These are phyloP conservation scores for Cyanoderma ruficeps DNA, from an alignment of 2,113 vertebrate genomes.

Conservation along the genomic window DNA sequence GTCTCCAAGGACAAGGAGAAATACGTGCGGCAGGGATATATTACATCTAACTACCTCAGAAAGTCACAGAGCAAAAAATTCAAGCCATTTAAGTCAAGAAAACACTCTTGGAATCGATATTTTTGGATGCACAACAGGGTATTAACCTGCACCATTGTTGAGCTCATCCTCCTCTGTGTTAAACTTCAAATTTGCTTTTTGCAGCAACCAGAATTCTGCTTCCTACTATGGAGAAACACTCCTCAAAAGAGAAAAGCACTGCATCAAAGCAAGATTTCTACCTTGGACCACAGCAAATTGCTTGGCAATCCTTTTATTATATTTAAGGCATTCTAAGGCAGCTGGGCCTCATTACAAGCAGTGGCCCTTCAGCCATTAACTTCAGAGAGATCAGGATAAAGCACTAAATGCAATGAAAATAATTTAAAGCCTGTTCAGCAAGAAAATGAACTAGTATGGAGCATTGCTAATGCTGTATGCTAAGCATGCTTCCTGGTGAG, in stretches of 20 bases:
- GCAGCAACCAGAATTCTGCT: background rate
- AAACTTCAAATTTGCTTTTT: background rate
- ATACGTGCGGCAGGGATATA: background rate
- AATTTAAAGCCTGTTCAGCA: conserved; percentile 19
- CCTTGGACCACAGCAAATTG: background rate
- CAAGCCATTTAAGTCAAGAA: background rate
- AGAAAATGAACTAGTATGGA: background rate
- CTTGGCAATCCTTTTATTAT: background rate
- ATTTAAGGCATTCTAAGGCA: background rate
- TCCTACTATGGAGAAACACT: background rate
- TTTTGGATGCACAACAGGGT: background rate
- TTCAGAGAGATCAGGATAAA: conserved; percentile 29
- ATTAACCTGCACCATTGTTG: background rate
- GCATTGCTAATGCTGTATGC: background rate
- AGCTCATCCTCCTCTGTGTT: background rate
- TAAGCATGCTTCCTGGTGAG: background rate
- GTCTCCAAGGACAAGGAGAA: background rate
- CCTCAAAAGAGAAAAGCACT: background rate
- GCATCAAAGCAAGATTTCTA: conserved; percentile 11
- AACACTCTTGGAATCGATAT: background rate
- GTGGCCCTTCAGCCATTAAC: background rate
- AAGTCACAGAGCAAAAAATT: background rate
- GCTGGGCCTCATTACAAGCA: conserved; percentile 26
- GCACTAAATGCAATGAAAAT: background rate
- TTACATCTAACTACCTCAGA: background rate